Conservation (phyloP, 1,140 invertebrate genomes). For the Anoplolepis gracilipes region DNA sequence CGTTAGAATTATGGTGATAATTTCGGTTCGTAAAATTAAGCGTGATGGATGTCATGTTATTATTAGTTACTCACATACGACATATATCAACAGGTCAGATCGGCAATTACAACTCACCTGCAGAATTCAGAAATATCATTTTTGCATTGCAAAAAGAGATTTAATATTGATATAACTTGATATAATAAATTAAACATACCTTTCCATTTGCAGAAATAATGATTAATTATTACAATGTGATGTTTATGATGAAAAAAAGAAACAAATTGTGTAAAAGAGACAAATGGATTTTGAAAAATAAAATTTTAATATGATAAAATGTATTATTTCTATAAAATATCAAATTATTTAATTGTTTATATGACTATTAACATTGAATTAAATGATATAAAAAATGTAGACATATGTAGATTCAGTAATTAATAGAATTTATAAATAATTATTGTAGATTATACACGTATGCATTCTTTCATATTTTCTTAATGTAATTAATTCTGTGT, state of each 20-base stretch:
- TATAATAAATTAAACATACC: not conserved
- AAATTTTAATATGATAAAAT: not conserved
- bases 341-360: not conserved
- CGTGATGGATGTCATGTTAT: not conserved
- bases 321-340: not conserved
- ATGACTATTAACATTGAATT: not conserved
- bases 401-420: too few relatives aligned
- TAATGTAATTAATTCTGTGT: not conserved
- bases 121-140: not conserved
- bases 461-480: not conserved
- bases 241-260: not conserved
- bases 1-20: not conserved
- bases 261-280: too few relatives aligned
- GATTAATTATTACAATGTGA: not conserved
- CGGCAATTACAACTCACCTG: constrained; percentile 17
- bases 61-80: not conserved
- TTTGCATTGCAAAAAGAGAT: not conserved
- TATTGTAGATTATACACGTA: not conserved
- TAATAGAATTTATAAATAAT: not conserved
- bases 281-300: not conserved
- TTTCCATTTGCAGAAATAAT: not conserved
- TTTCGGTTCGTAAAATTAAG: constrained; percentile 23
- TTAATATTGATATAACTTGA: too few relatives aligned
- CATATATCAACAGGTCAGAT: constrained; percentile 8
- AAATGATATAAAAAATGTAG: too few relatives aligned